These are phyloP conservation scores for Gymnoscopelus braueri DNA, from an alignment of 2,797 vertebrate genomes.

Conservation along the genomic window DNA sequence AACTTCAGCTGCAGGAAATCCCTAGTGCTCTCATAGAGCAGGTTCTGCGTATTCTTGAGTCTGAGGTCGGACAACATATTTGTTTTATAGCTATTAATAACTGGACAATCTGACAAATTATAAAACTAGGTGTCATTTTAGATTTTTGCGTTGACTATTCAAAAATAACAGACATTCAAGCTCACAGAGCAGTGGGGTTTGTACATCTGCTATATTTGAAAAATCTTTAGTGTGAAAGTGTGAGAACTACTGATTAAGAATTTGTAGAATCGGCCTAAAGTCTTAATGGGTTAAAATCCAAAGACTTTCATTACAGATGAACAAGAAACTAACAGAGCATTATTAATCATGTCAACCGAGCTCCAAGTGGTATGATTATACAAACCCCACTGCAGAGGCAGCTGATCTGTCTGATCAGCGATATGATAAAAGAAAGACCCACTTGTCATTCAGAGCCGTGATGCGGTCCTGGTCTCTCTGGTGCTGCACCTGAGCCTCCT, in stretches of 20 bases:
- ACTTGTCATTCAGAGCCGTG: slow-evolving; percentile 87
- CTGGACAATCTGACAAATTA: no score
- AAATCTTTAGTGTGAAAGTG: no score
- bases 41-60: slow-evolving; percentile 87
- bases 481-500: slow-evolving; percentile 87
- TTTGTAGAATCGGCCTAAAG: no score
- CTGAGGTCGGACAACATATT: slow-evolving; percentile 63
- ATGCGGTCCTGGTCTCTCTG: slow-evolving; percentile 88
- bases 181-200: no score
- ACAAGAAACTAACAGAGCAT: not conserved
- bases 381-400: not conserved
- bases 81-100: no score
- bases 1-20: slow-evolving; percentile 93
- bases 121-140: no score
- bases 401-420: not conserved
- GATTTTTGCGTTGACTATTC: no score
- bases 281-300: no score
- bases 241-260: no score
- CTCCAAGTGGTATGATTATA: accelerated
- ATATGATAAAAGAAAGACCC: slow-evolving; percentile 32
- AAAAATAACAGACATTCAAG: no score
- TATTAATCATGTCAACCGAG: not conserved
- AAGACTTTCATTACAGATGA: no score
- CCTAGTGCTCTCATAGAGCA: slow-evolving; percentile 92
- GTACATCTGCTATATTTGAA: no score